A percentile compares a stretch with the other conserved stretches of the same genome.
These are phyloP conservation scores for Rhombomys opimus DNA, from an alignment of 2,113 vertebrate genomes.

Conservation along the genomic window DNA sequence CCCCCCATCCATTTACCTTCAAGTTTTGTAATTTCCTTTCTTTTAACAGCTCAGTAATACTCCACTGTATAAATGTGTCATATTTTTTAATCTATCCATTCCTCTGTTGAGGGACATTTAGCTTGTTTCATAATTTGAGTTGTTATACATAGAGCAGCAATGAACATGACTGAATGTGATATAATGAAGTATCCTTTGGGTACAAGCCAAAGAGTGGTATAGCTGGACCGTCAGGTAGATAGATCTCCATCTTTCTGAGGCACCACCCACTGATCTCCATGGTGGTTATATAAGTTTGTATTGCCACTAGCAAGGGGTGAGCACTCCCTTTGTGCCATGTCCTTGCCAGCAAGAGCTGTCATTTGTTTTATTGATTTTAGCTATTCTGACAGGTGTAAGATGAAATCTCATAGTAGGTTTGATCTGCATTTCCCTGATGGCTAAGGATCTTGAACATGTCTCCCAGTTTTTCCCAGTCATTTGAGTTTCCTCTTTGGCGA, in stretches of 20 bases:
- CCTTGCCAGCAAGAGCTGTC: not conserved
- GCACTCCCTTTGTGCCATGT: no score
- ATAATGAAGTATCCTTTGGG: not conserved
- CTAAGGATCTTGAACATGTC: no score
- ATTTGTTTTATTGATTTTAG: not conserved
- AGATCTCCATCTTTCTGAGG: not conserved
- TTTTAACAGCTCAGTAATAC: not conserved
- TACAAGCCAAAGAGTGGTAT: not conserved
- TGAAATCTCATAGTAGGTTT: not conserved
- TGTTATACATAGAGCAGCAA: not conserved
- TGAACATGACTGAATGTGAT: not conserved
- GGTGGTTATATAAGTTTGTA: not conserved
- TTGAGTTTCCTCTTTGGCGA: not conserved
- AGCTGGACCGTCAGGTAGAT: not conserved
- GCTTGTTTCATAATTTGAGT: not conserved
- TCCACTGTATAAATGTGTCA: not conserved
- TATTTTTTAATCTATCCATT: not conserved
- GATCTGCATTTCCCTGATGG: not conserved
- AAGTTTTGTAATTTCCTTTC: not conserved
- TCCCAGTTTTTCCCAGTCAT: not conserved
- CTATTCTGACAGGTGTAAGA: not conserved
- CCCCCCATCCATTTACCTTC: not conserved
- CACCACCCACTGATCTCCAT: not conserved
- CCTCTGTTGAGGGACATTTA: not conserved
- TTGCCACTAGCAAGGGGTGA: not conserved